A percentile compares a stretch with the other conserved stretches of the same genome.
Evolutionary conservation across 2,888 invertebrate genomes (phyloP).

Genomic region (Pogonocherus hispidulus): DNA sequence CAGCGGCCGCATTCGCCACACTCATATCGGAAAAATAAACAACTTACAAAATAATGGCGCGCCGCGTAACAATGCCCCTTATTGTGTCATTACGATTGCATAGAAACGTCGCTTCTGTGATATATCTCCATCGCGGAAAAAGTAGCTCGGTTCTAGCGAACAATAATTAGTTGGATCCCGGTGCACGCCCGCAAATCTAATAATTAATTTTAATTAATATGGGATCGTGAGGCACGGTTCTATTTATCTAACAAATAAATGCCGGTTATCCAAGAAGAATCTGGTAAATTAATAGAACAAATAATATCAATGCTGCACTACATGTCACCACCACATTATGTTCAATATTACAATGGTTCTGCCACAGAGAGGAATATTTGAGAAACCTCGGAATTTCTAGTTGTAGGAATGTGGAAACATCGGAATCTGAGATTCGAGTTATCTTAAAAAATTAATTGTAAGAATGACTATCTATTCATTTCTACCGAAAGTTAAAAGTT

Average conservation of each 20-base stretch:
- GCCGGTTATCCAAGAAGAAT: constrained; percentile 5
- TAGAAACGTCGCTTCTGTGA: constrained; percentile 23
- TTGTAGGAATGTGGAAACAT: no score
- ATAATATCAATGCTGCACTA: no score
- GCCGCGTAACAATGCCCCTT: constrained; percentile 17
- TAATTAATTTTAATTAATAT: constrained; percentile 29
- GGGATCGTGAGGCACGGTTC: constrained; percentile 16
- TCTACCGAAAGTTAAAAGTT: no score
- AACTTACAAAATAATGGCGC: constrained; percentile 18
- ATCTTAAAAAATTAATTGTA: no score
- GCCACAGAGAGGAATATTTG: no score
- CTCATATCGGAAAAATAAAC: constrained; percentile 22
- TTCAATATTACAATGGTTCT: no score
- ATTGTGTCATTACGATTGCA: constrained; percentile 26
- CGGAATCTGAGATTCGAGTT: no score
- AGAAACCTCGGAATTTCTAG: no score
- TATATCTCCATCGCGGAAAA: constrained; percentile 16
- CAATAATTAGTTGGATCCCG: constrained; percentile 11
- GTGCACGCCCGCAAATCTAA: background rate
- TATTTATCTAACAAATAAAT: constrained; percentile 8
- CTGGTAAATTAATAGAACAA: no score
- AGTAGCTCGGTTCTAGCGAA: constrained; percentile 5
- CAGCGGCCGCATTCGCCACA: background rate
- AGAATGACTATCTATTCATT: no score
- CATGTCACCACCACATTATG: no score